phyloP scores from a whole-genome alignment of 2,888 invertebrate genomes.

The Sinopyrophorus schimmeli region DNA sequence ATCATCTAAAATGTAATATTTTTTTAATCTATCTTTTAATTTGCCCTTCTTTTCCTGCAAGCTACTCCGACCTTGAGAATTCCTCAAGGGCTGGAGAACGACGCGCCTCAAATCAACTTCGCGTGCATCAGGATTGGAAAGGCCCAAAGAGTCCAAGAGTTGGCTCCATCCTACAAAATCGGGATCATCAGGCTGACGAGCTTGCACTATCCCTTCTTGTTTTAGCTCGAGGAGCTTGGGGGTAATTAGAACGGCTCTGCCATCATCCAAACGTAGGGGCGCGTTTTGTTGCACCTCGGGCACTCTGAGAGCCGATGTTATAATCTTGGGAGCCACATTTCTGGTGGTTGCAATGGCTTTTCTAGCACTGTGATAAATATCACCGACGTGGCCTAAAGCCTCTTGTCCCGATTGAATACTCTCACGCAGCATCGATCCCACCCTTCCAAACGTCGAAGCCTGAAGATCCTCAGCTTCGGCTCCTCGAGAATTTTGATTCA shows the following conservation, averaged over 20 bases:
- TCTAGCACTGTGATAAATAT: conserved; percentile 48
- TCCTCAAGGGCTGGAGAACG: conserved; percentile 30
- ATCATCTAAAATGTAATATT: conserved; percentile 5
- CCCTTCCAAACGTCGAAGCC: conserved; percentile 36
- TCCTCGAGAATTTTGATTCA: background rate
- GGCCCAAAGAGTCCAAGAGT: conserved; percentile 49
- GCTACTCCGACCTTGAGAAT: no score
- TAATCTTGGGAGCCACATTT: conserved; percentile 42
- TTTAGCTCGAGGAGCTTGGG: conserved; percentile 20
- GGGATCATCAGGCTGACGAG: conserved; percentile 14
- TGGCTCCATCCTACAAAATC: conserved; percentile 46
- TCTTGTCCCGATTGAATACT: conserved; percentile 50
- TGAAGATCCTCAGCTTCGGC: background rate
- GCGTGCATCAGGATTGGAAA: conserved; percentile 45
- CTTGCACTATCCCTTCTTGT: conserved; percentile 4
- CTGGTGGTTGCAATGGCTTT: conserved; percentile 42
- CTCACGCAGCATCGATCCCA: conserved; percentile 47
- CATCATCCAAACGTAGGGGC: background rate
- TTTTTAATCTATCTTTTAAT: no score
- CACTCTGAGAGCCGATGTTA: conserved; percentile 41
- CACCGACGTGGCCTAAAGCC: conserved; percentile 46
- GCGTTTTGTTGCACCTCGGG: conserved; percentile 26
- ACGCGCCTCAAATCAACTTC: conserved; percentile 40
- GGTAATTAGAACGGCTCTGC: conserved; percentile 33
- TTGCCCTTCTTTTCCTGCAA: no score